Percentiles rank a stretch among this genome's conserved stretches.
Evolutionary conservation across 2,113 vertebrate species (phyloP).

Genomic region (Crotalus horridus): DNA sequence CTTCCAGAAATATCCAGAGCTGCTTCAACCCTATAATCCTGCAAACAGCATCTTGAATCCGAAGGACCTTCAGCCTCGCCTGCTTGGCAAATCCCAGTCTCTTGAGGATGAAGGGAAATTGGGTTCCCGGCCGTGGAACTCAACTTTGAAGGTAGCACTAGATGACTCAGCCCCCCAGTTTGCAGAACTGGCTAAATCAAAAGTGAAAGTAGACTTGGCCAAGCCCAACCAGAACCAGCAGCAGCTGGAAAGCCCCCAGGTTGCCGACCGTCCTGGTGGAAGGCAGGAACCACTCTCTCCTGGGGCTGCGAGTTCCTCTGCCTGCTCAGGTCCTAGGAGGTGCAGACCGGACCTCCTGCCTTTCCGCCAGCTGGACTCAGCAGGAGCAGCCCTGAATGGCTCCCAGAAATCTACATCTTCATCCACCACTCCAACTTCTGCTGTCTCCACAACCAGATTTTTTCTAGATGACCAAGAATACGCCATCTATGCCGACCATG

Average conservation of each 20-base stretch:
- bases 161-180: constrained; percentile 40
- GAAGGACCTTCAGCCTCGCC: constrained; percentile 57
- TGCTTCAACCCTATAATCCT: constrained; percentile 89
- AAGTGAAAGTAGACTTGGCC: constrained; percentile 45
- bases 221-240: constrained; percentile 59
- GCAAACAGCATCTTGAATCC: constrained; percentile 73
- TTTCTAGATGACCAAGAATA: constrained; percentile 82
- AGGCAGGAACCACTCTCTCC: constrained; percentile 47
- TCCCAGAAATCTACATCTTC: constrained; percentile 79
- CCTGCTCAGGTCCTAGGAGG: constrained; percentile 69
- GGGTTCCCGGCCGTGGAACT: constrained; percentile 52
- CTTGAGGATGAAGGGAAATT: constrained; percentile 54
- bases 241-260: constrained; percentile 54
- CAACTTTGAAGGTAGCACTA: constrained; percentile 58
- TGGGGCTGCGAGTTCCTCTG: constrained; percentile 56
- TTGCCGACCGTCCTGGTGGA: constrained; percentile 49
- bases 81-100: constrained; percentile 53
- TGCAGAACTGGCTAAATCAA: constrained; percentile 63
- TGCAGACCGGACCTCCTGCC: constrained; percentile 86
- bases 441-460: constrained; percentile 71
- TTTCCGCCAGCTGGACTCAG: constrained; percentile 82
- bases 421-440: constrained; percentile 74
- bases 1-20: constrained; percentile 89
- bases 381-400: constrained; percentile 75
- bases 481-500: constrained; percentile 83